phyloP scores from a whole-genome alignment of 2,888 invertebrate species.

The Tuberolachnus salignus region DNA sequence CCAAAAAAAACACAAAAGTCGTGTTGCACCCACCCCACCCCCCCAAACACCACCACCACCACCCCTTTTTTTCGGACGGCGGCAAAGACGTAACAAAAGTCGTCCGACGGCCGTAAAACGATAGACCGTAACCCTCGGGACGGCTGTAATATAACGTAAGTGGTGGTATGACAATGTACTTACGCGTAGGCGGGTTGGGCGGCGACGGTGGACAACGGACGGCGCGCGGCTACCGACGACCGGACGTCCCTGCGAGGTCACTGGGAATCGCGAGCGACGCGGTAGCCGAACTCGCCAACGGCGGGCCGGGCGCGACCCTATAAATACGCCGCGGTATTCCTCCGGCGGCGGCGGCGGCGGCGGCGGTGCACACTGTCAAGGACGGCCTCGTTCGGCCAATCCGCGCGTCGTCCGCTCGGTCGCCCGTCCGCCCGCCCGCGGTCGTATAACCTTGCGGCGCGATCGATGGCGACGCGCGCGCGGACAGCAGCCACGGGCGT shows the following conservation, averaged over 20 bases:
- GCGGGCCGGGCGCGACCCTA: slow-evolving; percentile 46
- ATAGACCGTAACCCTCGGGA: too few relatives aligned
- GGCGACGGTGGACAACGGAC: background rate
- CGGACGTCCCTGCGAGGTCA: slow-evolving; percentile 31
- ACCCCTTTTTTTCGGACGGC: too few relatives aligned
- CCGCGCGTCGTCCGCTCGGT: background rate
- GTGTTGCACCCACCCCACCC: too few relatives aligned
- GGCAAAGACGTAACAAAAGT: too few relatives aligned
- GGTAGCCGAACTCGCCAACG: slow-evolving; percentile 12
- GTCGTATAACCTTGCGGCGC: slow-evolving; percentile 29
- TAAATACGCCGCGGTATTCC: background rate
- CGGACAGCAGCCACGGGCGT: slow-evolving; percentile 26
- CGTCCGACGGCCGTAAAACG: background rate
- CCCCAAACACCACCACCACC: too few relatives aligned
- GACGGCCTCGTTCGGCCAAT: slow-evolving; percentile 36
- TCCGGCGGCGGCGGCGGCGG: slow-evolving; percentile 3
- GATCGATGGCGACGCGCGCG: slow-evolving; percentile 19
- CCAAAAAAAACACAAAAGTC: too few relatives aligned
- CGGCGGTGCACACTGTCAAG: slow-evolving; percentile 42
- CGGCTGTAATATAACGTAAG: too few relatives aligned
- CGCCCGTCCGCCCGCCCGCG: background rate
- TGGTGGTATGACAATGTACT: too few relatives aligned
- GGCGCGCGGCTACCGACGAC: slow-evolving; percentile 20
- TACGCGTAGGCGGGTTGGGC: background rate
- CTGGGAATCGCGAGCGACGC: slow-evolving; percentile 25